Conservation (phyloP, 92 coral and sea anemone species). For the Phenganax marumi region DNA sequence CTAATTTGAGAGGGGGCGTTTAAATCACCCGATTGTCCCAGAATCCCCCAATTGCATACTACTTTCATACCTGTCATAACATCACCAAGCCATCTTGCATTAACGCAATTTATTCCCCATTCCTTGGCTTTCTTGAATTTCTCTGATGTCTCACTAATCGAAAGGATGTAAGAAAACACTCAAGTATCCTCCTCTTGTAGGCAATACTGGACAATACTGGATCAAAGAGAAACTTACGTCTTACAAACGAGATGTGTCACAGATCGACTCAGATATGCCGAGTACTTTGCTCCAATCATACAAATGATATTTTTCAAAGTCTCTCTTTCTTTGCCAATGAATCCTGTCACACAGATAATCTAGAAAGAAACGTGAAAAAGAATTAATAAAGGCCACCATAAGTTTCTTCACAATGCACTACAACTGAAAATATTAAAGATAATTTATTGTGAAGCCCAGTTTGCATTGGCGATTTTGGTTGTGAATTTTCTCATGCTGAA, state of each 20-base stretch:
- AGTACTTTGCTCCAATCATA: conserved; percentile 80
- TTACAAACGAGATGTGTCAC: conserved; percentile 86
- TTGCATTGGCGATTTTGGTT: no score
- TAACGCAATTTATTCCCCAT: conserved; percentile 90
- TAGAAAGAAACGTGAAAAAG: conserved; percentile 5
- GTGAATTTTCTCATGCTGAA: no score
- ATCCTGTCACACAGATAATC: conserved; percentile 89
- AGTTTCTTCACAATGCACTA: no score
- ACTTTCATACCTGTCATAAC: conserved; percentile 64
- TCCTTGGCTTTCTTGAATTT: conserved; percentile 84
- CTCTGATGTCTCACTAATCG: conserved; percentile 63
- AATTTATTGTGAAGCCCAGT: no score
- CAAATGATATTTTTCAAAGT: conserved; percentile 79
- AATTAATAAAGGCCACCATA: not conserved
- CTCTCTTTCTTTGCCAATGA: conserved; percentile 64
- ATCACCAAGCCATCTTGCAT: conserved; percentile 88
- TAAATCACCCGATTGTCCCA: no score
- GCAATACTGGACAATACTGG: not conserved
- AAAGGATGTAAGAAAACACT: not conserved
- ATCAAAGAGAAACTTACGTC: conserved; percentile 49
- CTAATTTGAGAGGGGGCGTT: no score
- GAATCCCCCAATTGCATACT: no score
- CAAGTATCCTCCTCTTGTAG: not conserved
- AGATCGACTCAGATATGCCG: conserved; percentile 70
- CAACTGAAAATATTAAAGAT: no score